Evolutionary conservation across 1,140 invertebrate genomes (phyloP), one percentile per base, ranked within the genome.

Genomic region (Rhysida immarginata): DNA sequence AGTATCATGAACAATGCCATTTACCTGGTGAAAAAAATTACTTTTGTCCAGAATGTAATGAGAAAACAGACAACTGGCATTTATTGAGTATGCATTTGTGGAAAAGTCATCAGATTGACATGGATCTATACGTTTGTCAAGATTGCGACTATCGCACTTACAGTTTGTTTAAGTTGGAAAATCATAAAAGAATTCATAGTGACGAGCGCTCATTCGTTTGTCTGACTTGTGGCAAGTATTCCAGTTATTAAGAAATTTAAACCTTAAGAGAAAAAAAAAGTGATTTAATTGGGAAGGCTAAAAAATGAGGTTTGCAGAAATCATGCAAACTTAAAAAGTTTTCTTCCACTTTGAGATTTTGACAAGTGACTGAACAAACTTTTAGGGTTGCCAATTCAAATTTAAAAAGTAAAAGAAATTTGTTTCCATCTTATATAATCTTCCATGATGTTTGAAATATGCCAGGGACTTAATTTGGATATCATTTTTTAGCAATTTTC

Each of bases 31-130:
- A 71, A 69, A 55, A 71, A 75, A 61, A 52, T 11, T 68, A 68
- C 56, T 54, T 52, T 2, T 70, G 68, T 59, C 58, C 50, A 5
- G 61, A 67, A 49, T 72, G 70, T 50, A 41, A 55, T 14, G 54
- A 62, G 13, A 27, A 50, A 21, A 63, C 63, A 57, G 62, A 71
- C 0, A 73, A 76, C 53, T 85, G 83, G 83, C 67, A 75, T 13
- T 66, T 73, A 2, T 77, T 82, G 58, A 75, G 77, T 3, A 67
- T 75, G 57, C 83, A 85, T 68, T 64, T 85, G 54, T 84, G 81
- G 80, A 78, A 78, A 60, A 67, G 69, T 1, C 83, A 85, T 68
- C 68, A 77, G 42, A 77, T 87, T n/a, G 80, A 84, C 65, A 72
- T 79, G 58, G 82, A 82, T 62, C 64, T 84, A 14, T 70, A 80